Evolutionary conservation across 1,140 invertebrate genomes (phyloP), one percentile per base, ranked within the genome.

Genomic region (Zaprionus lachaisei): DNA sequence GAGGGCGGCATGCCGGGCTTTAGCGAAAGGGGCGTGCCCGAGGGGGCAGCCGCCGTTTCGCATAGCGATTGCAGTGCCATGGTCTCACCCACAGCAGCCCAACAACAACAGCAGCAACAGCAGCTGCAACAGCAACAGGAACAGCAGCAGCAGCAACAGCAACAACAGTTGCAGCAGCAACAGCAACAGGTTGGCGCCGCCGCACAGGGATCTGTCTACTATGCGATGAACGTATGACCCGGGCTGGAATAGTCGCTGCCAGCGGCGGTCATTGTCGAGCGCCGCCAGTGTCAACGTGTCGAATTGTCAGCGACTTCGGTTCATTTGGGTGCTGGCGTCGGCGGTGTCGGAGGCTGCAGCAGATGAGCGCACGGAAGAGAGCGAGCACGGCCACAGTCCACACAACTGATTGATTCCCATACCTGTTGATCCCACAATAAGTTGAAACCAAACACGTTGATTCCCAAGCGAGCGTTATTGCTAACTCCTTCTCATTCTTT

Each of bases 1-100:
- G 93, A 92, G 78, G 94, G 92, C 44, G 86, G 92, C 12, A 92
- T 91, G 72, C 84, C 92, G 44, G 93, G 92, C 56, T 93, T 94
- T 9, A 94, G 94, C 26, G 95, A 95, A 85, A 93, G 95, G 11
- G 95, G 95, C 2, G 94, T 95, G 6, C 95, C 95, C 5, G 95
- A 95, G 79, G 95, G 95, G 20, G 95, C 95, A 0, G 95, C 94
- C 44, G 93, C 94, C 1, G 94, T 94, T 0, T 93, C 94, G 4
- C 94, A 95, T 69, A 92, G 81, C 65, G 92, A 92, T 41, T 93
- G 91, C 71, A 79, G 81, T 61, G 66, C 91, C 26, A 93, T 94
- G 89, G 93, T 94, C 7, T 94, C 94, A 24, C 93, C 93, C 6
- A 93, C 68, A 76, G 66, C 61, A 74, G 54, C 73, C 15, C 73